A percentile compares a stretch with the other conserved stretches of the same genome.
Conservation (phyloP, 2,113 vertebrate species). For the Grantiella picta region DNA sequence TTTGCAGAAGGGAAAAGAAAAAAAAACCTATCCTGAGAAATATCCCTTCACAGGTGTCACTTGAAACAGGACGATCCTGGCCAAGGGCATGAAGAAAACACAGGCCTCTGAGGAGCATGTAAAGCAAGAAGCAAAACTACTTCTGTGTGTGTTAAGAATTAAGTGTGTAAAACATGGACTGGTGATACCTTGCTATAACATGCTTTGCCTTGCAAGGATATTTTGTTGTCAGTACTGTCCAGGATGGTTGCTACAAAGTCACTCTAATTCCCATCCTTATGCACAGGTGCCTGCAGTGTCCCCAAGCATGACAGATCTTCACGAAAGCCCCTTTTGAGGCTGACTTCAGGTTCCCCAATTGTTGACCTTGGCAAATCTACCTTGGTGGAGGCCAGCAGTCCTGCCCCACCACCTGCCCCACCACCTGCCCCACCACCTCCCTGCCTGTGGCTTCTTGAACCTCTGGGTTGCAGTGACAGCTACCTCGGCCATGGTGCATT, state of each 20-base stretch:
- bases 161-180: not conserved
- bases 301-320: not conserved
- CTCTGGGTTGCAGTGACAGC: not conserved
- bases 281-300: not conserved
- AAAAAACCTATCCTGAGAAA: not conserved
- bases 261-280: not conserved
- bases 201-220: not conserved
- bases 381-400: not conserved
- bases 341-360: not conserved
- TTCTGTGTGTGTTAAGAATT: not conserved
- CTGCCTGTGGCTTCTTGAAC: not conserved
- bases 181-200: rapidly evolving
- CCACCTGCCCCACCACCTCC: not conserved
- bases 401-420: not conserved
- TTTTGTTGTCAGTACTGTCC: not conserved
- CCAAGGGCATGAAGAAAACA: not conserved
- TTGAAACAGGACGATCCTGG: not conserved
- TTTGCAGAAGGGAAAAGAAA: not conserved
- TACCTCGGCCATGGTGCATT: not conserved
- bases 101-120: not conserved
- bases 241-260: not conserved
- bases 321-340: not conserved
- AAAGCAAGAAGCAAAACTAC: not conserved
- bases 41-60: not conserved
- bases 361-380: not conserved